Evolutionary conservation across 2,797 vertebrate species (phyloP), one percentile per base, ranked within the genome.

Genomic region (Sylvia borin): DNA sequence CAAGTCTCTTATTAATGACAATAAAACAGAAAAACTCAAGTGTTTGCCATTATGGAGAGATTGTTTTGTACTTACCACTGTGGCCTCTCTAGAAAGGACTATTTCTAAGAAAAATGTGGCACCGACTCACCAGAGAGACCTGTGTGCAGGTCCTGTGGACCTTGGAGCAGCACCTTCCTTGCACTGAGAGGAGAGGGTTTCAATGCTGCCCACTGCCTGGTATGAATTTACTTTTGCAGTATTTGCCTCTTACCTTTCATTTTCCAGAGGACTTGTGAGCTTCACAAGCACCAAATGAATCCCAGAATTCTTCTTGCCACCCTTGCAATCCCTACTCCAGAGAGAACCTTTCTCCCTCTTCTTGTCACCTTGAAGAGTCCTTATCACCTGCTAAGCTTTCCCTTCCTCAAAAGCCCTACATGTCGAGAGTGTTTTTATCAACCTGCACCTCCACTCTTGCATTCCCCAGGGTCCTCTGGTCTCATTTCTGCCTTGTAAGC

Each of bases 211-310:
- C 29, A 10, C 11, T 31, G 72, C n/a, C 50, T 57, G 11, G 6
- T 34, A 12, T n/a, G 47, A 0, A 2, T 31, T 75, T 89, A 2
- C 18, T 75, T 89, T 55, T 92, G 32, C 42, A 68, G 21, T 53
- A 42, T 50, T 92, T 68, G 12, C 25, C 40, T 71, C 31, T 50
- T 26, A 50, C 7, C 24, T 62, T 62, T 60, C 4, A n/a, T 58
- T 89, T 91, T 43, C 31, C 54, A 57, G 31, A 67, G 42, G 21
- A 14, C 19, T 66, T 45, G 15, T 58, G 24, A 81, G 22, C 13
- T 70, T 82, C 88, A 51, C 0, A 0, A 74, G 57, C 40, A n/a
- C 40, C 4, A 5, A 9, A 2, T 1, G 11, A 85, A 32, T 25
- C 7, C 55, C 2, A 1, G 18, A 9, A 47, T 19, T 51, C 13